Base-by-base conservation (phyloP, 2,888 invertebrate genomes). In the Pristionchus entomophagus region DNA sequence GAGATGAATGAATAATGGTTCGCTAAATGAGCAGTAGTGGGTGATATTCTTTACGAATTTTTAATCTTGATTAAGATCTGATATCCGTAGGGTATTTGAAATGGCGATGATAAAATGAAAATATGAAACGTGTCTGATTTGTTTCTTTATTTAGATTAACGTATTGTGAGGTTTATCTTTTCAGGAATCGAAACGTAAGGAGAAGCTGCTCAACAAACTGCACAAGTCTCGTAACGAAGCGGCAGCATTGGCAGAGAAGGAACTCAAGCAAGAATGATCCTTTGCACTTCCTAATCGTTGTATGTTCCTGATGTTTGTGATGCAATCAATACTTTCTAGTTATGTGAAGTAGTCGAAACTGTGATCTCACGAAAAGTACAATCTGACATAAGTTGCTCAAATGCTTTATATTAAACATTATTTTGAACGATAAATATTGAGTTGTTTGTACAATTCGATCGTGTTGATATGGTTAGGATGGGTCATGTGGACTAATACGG, bases 311-410 rank as follows among this genome's bases (percentile, higher is more conserved):
- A 45, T 73, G 22, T 41, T 45, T 80, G 49, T 51, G 53, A 80
- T 80, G 77, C 80, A 51, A 51, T 80, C 80, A 53, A n/a, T 51
- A n/a, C 80, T 80, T 49, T 73, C 73, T 73, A 73, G n/a, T n/a
- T n/a, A n/a, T n/a, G n/a, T n/a, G n/a, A n/a, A n/a, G n/a, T n/a
- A n/a, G 73, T 73, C 45, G n/a, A 14, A 73, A 41, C 73, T 73
- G 73, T 73, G 73, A 73, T 73, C 73, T 73, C 73, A 19, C 65
- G 35, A 38, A 65, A 65, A 19, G 73, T 32, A 73, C 26, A n/a
- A 22, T 73, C 41, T 73, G 73, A 73, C 73, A 45, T 14, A 45
- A 10, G 41, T 41, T 45, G 73, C 73, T 73, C 73, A 73, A 73
- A 69, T 22, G 22, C 38, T 17, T 32, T 73, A 41, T 45, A 26